Base-by-base conservation (phyloP, 2,888 invertebrate genomes). In the Diogma glabrata region DNA sequence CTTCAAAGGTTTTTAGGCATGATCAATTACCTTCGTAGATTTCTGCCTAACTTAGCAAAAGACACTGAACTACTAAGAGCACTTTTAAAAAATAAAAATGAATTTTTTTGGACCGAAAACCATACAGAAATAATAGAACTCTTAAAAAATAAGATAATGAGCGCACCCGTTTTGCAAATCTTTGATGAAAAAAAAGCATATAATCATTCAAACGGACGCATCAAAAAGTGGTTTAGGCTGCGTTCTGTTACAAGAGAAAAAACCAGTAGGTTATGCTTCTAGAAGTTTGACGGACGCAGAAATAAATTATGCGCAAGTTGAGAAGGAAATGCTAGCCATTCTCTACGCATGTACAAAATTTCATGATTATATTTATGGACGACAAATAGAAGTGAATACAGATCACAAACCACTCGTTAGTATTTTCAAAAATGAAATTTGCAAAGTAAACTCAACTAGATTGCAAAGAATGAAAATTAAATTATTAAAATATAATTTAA, bases 131-230 rank as follows among this genome's bases (percentile, higher is more conserved):
- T 38, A 4, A 40, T 36, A 14, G 36, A 36, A n/a, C 3, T 14
- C 6, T 9, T 14, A 36, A 36, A 36, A 36, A 36, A 36, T 36
- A 14, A 9, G 45, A 36, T 9, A n/a, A n/a, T n/a, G n/a, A n/a
- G n/a, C n/a, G n/a, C n/a, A n/a, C n/a, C n/a, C n/a, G n/a, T n/a
- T n/a, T n/a, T n/a, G n/a, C n/a, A n/a, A n/a, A n/a, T n/a, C n/a
- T n/a, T n/a, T n/a, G n/a, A n/a, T n/a, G n/a, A n/a, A n/a, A n/a
- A n/a, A n/a, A n/a, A 51, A 49, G 24, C 46, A 50, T 20, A 55
- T 57, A 33, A 45, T 36, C 19, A 36, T 57, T n/a, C 56, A 58
- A 26, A 53, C 54, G 23, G 56, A 58, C 48, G 56, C 55, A 1
- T 57, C 55, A 4, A 53, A 56, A 43, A 33, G 33, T 33, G 57